Evolutionary conservation across 2,888 invertebrate genomes (phyloP).

Genomic region (Villa cingulata): DNA sequence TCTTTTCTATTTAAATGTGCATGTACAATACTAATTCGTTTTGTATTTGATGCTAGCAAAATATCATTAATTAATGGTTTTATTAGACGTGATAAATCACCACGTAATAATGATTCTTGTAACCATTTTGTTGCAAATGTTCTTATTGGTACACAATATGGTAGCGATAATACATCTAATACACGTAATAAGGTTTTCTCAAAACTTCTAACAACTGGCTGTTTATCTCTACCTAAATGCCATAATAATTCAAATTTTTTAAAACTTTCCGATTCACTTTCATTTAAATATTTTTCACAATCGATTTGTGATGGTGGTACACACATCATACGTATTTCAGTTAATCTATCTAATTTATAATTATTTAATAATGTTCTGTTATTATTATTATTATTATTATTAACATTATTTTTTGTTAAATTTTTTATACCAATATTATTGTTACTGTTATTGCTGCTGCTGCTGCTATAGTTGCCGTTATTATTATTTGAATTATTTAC

Average conservation of each 20-base stretch:
- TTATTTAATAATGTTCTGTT: slow-evolving; percentile 20
- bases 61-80: slow-evolving; percentile 58
- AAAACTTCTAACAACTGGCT: slow-evolving; percentile 39
- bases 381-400: slow-evolving; percentile 1
- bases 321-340: slow-evolving; percentile 31
- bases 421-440: no score
- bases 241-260: slow-evolving; percentile 44
- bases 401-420: slow-evolving; percentile 5
- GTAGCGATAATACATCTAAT: slow-evolving; percentile 30
- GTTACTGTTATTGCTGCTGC: no score
- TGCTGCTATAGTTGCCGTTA: neutral
- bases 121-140: slow-evolving; percentile 61
- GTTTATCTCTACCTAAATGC: slow-evolving; percentile 59
- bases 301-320: slow-evolving; percentile 22
- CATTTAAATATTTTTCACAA: slow-evolving; percentile 24
- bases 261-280: slow-evolving; percentile 33
- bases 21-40: slow-evolving; percentile 66
- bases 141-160: slow-evolving; percentile 32
- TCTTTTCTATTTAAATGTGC: slow-evolving; percentile 45
- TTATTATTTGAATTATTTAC: neutral
- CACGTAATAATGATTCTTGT: slow-evolving; percentile 54
- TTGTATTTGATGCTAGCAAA: slow-evolving; percentile 63
- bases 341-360: slow-evolving; percentile 28
- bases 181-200: slow-evolving; percentile 58
- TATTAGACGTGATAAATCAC: slow-evolving; percentile 63